Base-by-base conservation (phyloP, 2,888 invertebrate genomes). In the Seira musarum region DNA sequence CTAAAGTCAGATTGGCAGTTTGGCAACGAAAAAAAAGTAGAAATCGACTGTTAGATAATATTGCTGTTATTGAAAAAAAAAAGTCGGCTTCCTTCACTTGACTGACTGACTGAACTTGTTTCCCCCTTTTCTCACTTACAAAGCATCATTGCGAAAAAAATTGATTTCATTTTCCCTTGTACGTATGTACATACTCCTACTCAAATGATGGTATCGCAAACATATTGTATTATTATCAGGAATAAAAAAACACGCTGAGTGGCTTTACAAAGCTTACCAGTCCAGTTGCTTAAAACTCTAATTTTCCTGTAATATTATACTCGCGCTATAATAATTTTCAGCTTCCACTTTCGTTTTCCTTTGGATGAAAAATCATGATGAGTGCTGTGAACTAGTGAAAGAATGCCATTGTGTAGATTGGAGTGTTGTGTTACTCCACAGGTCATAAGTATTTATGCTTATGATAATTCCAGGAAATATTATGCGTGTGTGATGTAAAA, bases 1-100 rank as follows among this genome's bases (percentile, higher is more conserved):
- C 60, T 60, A 60, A 60, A 60, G 60, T 49, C 60, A 60, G 73
- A 79, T 79, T 79, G 79, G 72, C 72, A 79, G 73, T 73, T 79
- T 79, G 70, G 78, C 71, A 70, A 70, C 24, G 65, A 46, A 15
- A 49, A 49, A 49, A 49, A 15, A 35, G 68, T 49, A 73, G 63
- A 73, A 79, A 72, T 72, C 64, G 67, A 46, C 53, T 73, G 68
- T 73, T 68, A 79, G 49, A 70, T 78, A 60, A 63, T 79, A 79
- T 79, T 79, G 68, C 68, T 68, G 68, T 63, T 79, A 68, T 49
- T 68, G 67, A 79, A 78, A 70, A 77, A 70, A n/a, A 15, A 8
- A 2, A 60, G 71, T 73, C 68, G 79, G 79, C 72, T 79, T 30
- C 3, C 30, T 30, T 30, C 3, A 30, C 30, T 30, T 30, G 30